Base-by-base conservation (phyloP, 2,888 invertebrate species). In the Acanthopleura granulata region DNA sequence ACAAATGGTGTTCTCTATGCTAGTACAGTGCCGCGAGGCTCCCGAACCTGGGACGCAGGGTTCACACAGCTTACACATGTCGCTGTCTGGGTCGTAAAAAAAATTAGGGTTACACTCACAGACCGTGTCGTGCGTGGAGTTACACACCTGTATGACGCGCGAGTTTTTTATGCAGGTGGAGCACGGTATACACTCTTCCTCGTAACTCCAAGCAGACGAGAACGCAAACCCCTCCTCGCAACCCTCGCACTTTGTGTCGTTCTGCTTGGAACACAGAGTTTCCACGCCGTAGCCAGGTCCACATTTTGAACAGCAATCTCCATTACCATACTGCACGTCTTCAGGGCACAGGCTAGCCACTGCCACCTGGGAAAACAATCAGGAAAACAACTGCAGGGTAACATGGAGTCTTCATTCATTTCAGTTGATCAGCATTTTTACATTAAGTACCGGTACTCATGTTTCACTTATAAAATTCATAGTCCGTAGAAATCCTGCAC, bases 101-200 rank as follows among this genome's bases (percentile, higher is more conserved):
- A 82, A 86, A 73, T 86, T 87, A 16, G 78, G 71, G 29, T 86
- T 82, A 70, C 89, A 89, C 76, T 81, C 82, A 78, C 89, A 89
- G 51, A 83, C 76, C 0, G 86, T 84, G 79, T 89, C 85, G 72
- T 87, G 87, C 4, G 88, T 88, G 16, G 73, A 75, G 77, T 87
- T 89, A 76, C 89, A 89, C 49, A 79, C 76, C 16, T 76, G 76
- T 49, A 80, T 74, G 49, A 85, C 77, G 61, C 80, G 83, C 4
- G 84, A 80, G 70, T 85, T 81, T 49, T 79, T 80, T 11, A 80
- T 81, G 77, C 89, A 89, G 18, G 77, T 76, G 57, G 80, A 79
- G 78, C 89, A 88, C 11, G 76, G 74, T 69, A 75, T 77, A 75
- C 88, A 88, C 9, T 77, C 71, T 30, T 79, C 76, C 15, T 78